Conservation (phyloP, 2,888 invertebrate species). For the Drosophila ochracea region DNA sequence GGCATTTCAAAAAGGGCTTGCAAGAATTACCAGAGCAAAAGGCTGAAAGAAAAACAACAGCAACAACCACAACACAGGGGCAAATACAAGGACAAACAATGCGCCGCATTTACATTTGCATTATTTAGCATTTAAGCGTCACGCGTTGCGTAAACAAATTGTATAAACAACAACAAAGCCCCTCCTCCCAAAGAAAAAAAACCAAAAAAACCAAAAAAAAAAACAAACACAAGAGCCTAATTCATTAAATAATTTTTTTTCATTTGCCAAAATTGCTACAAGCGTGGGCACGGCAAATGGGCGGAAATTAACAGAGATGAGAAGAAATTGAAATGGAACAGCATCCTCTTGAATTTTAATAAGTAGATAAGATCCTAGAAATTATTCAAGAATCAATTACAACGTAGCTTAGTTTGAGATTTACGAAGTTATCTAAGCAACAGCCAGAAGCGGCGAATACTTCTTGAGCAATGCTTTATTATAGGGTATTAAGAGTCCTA, state of each 20-base stretch:
- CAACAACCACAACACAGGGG: constrained; percentile 2
- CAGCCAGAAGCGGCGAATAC: neutral
- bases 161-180: constrained; percentile 59
- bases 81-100: constrained; percentile 62
- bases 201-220: neutral
- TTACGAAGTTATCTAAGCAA: neutral
- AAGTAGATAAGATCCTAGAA: constrained; percentile 2
- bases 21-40: constrained; percentile 34
- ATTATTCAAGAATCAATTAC: constrained; percentile 4
- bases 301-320: constrained; percentile 1
- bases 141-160: constrained; percentile 81
- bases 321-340: neutral
- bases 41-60: constrained; percentile 45
- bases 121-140: constrained; percentile 81
- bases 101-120: constrained; percentile 77
- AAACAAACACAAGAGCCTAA: constrained; percentile 55
- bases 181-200: neutral
- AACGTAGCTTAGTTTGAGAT: neutral
- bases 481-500: neutral
- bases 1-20: constrained; percentile 52
- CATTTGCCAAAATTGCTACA: constrained; percentile 26
- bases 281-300: constrained; percentile 5
- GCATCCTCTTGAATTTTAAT: neutral
- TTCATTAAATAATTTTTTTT: constrained; percentile 71
- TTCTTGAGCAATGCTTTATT: neutral